Base-by-base conservation (phyloP, 1,140 invertebrate genomes). In the Camponotus pennsylvanicus region DNA sequence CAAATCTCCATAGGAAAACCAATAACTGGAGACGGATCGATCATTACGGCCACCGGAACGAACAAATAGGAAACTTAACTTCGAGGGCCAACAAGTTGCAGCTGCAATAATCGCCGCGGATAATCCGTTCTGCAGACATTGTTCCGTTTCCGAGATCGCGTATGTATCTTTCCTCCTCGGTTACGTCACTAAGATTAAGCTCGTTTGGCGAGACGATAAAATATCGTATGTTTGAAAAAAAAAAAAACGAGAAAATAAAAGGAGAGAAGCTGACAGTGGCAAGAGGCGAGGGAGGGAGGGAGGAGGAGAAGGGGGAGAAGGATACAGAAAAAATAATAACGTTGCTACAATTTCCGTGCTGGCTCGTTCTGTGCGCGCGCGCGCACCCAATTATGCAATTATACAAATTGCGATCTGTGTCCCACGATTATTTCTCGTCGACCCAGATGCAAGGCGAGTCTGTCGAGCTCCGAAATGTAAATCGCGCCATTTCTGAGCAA, bases 321-420 rank as follows among this genome's bases (percentile, higher is more conserved):
- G 13, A n/a, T 52, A 32, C 18, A 34, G 37, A 75, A 75, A 75
- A 83, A 73, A 75, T 83, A 75, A 75, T 75, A 15, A 32, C 32
- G 32, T 34, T 57, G 55, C 52, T 45, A 73, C 57, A 75, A 61
- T 83, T 75, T 83, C 69, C 37, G 37, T 63, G 42, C 21, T 27
- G 37, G 18, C 59, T 18, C 15, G 66, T 71, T 80, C 66, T 40
- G n/a, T 49, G 52, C 21, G 45, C 27, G 77, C n/a, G 42, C n/a
- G 42, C n/a, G 32, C 52, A 40, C 34, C 32, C 69, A 83, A 83
- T 82, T 71, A 59, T 71, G 66, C 78, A 82, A 71, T 83, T 83
- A 75, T 83, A 83, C 40, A 75, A 83, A 83, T 83, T 83, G 13
- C 55, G 69, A 83, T 83, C 79, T 73, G 70, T 83, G 40, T 75